These are phyloP conservation scores for Cylas formicarius DNA, from an alignment of 1,140 invertebrate species.

Conservation along the genomic window DNA sequence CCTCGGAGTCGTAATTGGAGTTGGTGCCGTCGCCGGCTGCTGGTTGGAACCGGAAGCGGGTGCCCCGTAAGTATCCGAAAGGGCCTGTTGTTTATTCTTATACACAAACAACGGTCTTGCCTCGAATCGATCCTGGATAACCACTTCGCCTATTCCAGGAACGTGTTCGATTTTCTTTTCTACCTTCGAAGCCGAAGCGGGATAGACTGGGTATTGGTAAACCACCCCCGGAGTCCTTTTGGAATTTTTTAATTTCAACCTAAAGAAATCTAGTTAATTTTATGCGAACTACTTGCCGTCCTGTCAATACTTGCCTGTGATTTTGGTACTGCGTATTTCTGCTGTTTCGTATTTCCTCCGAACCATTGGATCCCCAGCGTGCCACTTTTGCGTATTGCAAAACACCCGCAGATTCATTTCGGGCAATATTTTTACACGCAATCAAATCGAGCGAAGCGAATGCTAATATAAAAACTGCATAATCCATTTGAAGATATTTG, in stretches of 20 bases:
- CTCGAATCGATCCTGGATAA: constrained; percentile 35
- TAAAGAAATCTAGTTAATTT: constrained; percentile 18
- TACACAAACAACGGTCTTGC: constrained; percentile 35
- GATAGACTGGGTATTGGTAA: constrained; percentile 26
- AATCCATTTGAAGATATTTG: too few relatives aligned
- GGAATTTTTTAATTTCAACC: constrained; percentile 27
- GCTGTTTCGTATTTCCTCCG: constrained; percentile 26
- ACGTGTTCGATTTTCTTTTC: constrained; percentile 23
- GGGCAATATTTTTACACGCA: constrained; percentile 17
- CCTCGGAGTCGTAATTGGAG: background rate
- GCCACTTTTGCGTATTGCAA: constrained; percentile 38
- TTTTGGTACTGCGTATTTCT: constrained; percentile 35
- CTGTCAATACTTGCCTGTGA: constrained; percentile 30
- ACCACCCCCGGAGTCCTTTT: constrained; percentile 17
- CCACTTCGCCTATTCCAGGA: constrained; percentile 36
- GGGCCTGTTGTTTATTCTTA: constrained; percentile 11
- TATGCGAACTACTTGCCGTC: constrained; percentile 3
- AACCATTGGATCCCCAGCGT: constrained; percentile 28
- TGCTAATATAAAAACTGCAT: constrained; percentile 11
- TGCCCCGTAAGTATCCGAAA: constrained; percentile 12
- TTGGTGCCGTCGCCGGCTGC: background rate
- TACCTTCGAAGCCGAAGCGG: constrained; percentile 20
- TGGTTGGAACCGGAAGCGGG: background rate
- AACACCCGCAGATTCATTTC: constrained; percentile 25
- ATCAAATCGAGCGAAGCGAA: constrained; percentile 7